Percentiles rank a stretch among this genome's conserved stretches.
Evolutionary conservation across 1,140 invertebrate genomes (phyloP).

Genomic region (Drosophila prosaltans): DNA sequence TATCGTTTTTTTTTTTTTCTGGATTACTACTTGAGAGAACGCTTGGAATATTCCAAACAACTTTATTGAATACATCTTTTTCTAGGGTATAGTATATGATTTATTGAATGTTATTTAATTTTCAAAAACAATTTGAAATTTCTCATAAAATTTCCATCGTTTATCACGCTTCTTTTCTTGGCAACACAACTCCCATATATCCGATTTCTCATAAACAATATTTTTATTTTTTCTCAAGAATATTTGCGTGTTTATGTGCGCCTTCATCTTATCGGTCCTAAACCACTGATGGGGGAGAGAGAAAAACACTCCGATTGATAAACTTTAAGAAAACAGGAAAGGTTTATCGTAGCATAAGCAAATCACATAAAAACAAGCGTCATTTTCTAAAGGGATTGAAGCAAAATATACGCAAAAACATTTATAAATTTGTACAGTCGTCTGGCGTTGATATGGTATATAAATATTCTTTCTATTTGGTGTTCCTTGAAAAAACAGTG

Average conservation of each 20-base stretch:
- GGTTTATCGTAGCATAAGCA: background rate
- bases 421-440: background rate
- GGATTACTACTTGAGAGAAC: background rate
- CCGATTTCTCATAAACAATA: slow-evolving; percentile 6
- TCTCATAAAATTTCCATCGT: background rate
- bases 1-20: background rate
- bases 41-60: background rate
- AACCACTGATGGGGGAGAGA: background rate
- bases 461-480: too few species aligned
- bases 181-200: background rate
- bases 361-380: background rate
- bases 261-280: background rate
- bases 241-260: background rate
- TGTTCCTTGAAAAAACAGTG: too few species aligned
- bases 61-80: background rate
- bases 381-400: background rate
- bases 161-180: background rate
- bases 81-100: background rate
- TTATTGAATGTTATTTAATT: background rate
- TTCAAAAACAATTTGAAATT: background rate
- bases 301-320: background rate
- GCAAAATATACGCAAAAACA: background rate
- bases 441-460: too few species aligned
- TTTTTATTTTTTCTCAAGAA: background rate
- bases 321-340: background rate